phyloP scores from a whole-genome alignment of 2,113 vertebrate genomes.

The Podarcis cretensis region DNA sequence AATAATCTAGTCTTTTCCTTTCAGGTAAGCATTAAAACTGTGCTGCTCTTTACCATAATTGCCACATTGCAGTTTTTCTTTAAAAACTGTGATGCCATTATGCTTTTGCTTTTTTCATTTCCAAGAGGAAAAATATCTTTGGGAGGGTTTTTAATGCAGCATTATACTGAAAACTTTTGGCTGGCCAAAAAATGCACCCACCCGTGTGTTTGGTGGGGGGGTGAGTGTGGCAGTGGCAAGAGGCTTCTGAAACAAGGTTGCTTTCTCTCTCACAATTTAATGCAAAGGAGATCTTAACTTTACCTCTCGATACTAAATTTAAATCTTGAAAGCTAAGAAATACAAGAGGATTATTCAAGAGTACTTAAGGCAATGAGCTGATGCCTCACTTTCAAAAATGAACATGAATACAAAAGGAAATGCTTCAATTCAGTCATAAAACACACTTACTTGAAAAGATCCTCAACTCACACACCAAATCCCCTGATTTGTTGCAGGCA shows the following conservation, averaged over 20 bases:
- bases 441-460: slow-evolving; percentile 41
- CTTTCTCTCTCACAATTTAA: slow-evolving; percentile 45
- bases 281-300: slow-evolving; percentile 41
- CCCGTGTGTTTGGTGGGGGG: not conserved
- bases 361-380: slow-evolving; percentile 35
- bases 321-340: slow-evolving; percentile 58
- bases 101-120: slow-evolving; percentile 4
- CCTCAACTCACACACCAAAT: slow-evolving; percentile 38
- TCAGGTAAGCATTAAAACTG: slow-evolving; percentile 60
- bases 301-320: slow-evolving; percentile 47
- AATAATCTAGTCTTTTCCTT: slow-evolving; percentile 37
- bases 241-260: slow-evolving; percentile 48
- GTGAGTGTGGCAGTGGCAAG: not conserved
- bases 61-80: slow-evolving; percentile 26
- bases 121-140: slow-evolving; percentile 13
- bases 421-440: slow-evolving; percentile 29
- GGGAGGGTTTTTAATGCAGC: slow-evolving; percentile 38
- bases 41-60: slow-evolving; percentile 47
- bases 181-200: slow-evolving; percentile 17
- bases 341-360: slow-evolving; percentile 17
- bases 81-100: not conserved
- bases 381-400: slow-evolving; percentile 44
- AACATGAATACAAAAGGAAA: slow-evolving; percentile 36
- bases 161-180: slow-evolving; percentile 58
- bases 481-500: slow-evolving; percentile 8